Evolutionary conservation across 2,797 vertebrate genomes (phyloP), one percentile per base, ranked within the genome.

Genomic region (Cephalopachus bancanus): DNA sequence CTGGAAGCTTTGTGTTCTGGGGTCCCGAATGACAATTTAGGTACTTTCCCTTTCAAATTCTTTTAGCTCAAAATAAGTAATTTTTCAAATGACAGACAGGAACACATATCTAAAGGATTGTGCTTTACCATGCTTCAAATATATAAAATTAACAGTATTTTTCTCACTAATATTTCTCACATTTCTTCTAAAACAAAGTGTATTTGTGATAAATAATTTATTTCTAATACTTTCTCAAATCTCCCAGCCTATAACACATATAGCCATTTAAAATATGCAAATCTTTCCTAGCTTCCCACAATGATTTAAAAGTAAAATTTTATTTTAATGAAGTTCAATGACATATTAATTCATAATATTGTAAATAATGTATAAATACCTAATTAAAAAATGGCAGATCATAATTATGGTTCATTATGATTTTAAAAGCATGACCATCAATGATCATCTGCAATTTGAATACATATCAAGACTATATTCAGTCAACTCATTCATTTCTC

Each of bases 331-430:
- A 9, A 91, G 20, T 84, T 91, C 72, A 91, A 26, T 80, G 11
- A 14, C 26, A 57, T 57, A 69, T 69, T 89, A 37, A 90, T 90
- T 92, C 20, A 93, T 83, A 88, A 83, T 88, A 30, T 44, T 91
- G n/a, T 14, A 62, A 74, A 15, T 74, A 79, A 91, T 88, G n/a
- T 60, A 74, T 14, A 49, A 55, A 71, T 87, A n/a, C 10, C 26
- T 80, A 80, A 30, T 20, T 86, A n/a, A 51, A 65, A 78, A 44
- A 69, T 37, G 37, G 51, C 14, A 71, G 57, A 75, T 3, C 28
- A 49, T 92, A 90, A 49, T 53, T 78, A 86, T 37, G 37, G 37
- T 37, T 37, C 37, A 59, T 91, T 95, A 62, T 84, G 53, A 78
- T 67, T 93, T 91, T 60, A 72, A 86, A 85, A 93, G n/a, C 49